These are phyloP conservation scores for Drosophila algonquin DNA, from an alignment of 2,888 invertebrate genomes.

Conservation along the genomic window DNA sequence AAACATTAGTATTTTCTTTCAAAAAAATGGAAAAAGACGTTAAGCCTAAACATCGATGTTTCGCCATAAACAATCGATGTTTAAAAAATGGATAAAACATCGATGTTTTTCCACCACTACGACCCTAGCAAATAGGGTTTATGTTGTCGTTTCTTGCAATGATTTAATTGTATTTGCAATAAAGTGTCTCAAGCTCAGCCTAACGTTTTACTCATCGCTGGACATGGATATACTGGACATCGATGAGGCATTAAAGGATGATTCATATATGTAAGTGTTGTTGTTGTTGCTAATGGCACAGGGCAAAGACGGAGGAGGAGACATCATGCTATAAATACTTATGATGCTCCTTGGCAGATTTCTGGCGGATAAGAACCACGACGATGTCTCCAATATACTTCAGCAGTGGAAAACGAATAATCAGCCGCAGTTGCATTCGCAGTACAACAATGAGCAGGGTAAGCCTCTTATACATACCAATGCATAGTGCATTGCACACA, in stretches of 20 bases:
- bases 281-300: slow-evolving; percentile 20
- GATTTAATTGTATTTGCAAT: slow-evolving; percentile 34
- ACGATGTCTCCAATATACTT: slow-evolving; percentile 83
- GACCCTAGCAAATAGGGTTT: no score
- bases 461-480: slow-evolving; percentile 39
- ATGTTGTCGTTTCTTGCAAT: slow-evolving; percentile 34
- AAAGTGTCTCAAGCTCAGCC: slow-evolving; percentile 34
- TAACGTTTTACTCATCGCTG: slow-evolving; percentile 38
- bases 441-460: slow-evolving; percentile 79
- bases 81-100: no score
- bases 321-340: slow-evolving; percentile 40
- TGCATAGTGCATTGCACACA: slow-evolving; percentile 13
- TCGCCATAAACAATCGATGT: no score
- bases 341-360: slow-evolving; percentile 69
- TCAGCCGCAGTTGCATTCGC: slow-evolving; percentile 59
- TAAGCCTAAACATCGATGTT: no score
- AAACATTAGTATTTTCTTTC: no score
- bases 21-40: no score
- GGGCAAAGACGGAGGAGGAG: slow-evolving; percentile 3
- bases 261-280: slow-evolving; percentile 83
- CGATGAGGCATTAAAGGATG: slow-evolving; percentile 83
- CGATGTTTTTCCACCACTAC: no score
- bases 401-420: slow-evolving; percentile 84
- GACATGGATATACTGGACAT: slow-evolving; percentile 83
- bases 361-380: slow-evolving; percentile 83